Percentiles rank a stretch among this genome's conserved stretches.
Evolutionary conservation across 92 coral and sea anemone genomes (phyloP).

Genomic region (Epizoanthus ramosus): DNA sequence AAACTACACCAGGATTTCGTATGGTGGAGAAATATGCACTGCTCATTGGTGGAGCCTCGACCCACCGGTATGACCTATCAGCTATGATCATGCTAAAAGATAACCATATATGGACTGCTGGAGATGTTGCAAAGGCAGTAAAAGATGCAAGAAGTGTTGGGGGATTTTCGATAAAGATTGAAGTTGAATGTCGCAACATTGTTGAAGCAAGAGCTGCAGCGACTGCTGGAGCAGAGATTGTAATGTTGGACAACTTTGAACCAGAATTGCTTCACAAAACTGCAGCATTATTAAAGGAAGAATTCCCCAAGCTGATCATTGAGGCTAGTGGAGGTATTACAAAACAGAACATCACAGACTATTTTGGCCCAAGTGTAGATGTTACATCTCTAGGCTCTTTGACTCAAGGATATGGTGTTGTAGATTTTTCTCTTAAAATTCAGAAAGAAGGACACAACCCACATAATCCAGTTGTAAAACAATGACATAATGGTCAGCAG

Average conservation of each 20-base stretch:
- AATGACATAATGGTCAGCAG: background rate
- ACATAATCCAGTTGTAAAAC: conserved; percentile 74
- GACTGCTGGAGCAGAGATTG: conserved; percentile 84
- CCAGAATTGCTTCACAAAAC: conserved; percentile 81
- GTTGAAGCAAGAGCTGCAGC: conserved; percentile 91
- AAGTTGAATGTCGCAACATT: conserved; percentile 95
- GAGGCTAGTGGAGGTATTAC: conserved; percentile 98
- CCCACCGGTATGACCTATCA: conserved; percentile 92
- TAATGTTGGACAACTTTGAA: conserved; percentile 92
- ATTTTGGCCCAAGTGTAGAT: conserved; percentile 88
- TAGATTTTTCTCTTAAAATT: conserved; percentile 90
- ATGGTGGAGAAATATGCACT: conserved; percentile 96
- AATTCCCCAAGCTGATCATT: conserved; percentile 79
- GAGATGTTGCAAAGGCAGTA: conserved; percentile 79
- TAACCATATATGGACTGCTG: conserved; percentile 96
- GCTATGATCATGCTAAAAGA: conserved; percentile 98
- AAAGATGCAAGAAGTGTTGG: conserved; percentile 83
- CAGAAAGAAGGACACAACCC: conserved; percentile 88
- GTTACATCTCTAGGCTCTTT: conserved; percentile 90
- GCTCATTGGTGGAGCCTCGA: conserved; percentile 90
- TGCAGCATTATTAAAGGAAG: conserved; percentile 73
- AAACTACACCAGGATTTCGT: conserved; percentile 98
- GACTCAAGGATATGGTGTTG: conserved; percentile 82
- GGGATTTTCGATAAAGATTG: conserved; percentile 94
- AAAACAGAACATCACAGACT: conserved; percentile 66